A percentile compares a stretch with the other conserved stretches of the same genome.
Conservation (phyloP, 1,140 invertebrate genomes). For the Pachypsylla venusta region DNA sequence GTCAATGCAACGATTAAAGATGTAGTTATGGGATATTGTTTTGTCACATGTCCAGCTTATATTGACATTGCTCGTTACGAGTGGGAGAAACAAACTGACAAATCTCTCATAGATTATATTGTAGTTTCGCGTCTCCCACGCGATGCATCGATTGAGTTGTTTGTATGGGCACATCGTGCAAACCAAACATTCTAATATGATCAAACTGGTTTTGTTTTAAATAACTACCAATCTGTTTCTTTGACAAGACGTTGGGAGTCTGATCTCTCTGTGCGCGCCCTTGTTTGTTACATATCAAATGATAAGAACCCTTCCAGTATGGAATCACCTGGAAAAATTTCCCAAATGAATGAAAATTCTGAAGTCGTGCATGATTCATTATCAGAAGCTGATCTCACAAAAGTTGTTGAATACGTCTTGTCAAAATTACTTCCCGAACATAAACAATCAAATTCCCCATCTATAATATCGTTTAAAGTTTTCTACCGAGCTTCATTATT, state of each 20-base stretch:
- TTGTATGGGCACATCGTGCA: slow-evolving; percentile 63
- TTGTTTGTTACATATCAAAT: slow-evolving; percentile 62
- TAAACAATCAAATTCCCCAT: too few species aligned
- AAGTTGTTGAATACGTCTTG: neutral
- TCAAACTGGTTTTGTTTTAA: slow-evolving; percentile 67
- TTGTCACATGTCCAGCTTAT: slow-evolving; percentile 50
- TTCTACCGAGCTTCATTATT: neutral
- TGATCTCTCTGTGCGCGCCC: slow-evolving; percentile 67
- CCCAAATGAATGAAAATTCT: neutral
- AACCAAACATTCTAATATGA: slow-evolving; percentile 75
- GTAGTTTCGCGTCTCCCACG: slow-evolving; percentile 64
- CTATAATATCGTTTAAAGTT: too few species aligned
- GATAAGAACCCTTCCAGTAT: too few species aligned
- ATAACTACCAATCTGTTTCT: slow-evolving; percentile 54
- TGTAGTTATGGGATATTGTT: slow-evolving; percentile 70
- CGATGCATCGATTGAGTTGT: slow-evolving; percentile 73
- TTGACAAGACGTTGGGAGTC: slow-evolving; percentile 71
- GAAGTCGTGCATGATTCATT: neutral
- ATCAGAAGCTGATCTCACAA: neutral
- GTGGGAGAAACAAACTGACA: slow-evolving; percentile 67
- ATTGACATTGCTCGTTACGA: slow-evolving; percentile 55
- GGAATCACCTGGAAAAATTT: too few species aligned
- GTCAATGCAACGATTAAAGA: slow-evolving; percentile 53
- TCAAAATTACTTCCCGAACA: neutral
- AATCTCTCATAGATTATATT: slow-evolving; percentile 71